These are phyloP conservation scores for Dynastes tityus DNA, from an alignment of 2,888 invertebrate genomes.

Conservation along the genomic window DNA sequence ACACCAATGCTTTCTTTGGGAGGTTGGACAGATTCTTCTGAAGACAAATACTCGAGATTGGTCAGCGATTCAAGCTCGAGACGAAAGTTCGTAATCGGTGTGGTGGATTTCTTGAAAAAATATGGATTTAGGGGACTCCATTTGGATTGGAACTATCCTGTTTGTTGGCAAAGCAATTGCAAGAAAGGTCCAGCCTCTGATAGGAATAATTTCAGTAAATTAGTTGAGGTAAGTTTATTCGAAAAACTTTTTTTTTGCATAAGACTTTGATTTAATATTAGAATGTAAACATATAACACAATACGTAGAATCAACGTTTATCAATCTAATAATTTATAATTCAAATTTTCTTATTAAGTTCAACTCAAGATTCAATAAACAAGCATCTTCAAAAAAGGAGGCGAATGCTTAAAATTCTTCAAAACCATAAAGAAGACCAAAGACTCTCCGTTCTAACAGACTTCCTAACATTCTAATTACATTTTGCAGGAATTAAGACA, in stretches of 20 bases:
- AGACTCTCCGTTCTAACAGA: not conserved
- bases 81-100: conserved; percentile 80
- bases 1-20: conserved; percentile 87
- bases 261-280: no score
- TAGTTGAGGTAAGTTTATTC: conserved; percentile 75
- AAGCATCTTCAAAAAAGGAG: no score
- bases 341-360: no score
- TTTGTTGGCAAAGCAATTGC: conserved; percentile 94
- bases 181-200: conserved; percentile 86
- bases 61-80: conserved; percentile 80
- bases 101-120: conserved; percentile 80
- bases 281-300: no score
- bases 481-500: conserved; percentile 75
- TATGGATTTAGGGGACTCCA: conserved; percentile 91
- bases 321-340: no score
- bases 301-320: no score
- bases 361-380: no score
- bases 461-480: conserved; percentile 4
- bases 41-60: conserved; percentile 88
- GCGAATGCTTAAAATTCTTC: no score
- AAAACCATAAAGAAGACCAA: no score
- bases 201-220: conserved; percentile 83
- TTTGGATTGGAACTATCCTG: conserved; percentile 96
- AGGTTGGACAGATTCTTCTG: conserved; percentile 96
- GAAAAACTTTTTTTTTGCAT: no score